phyloP scores from a whole-genome alignment of 2,888 invertebrate species.

The Erebia aethiops region DNA sequence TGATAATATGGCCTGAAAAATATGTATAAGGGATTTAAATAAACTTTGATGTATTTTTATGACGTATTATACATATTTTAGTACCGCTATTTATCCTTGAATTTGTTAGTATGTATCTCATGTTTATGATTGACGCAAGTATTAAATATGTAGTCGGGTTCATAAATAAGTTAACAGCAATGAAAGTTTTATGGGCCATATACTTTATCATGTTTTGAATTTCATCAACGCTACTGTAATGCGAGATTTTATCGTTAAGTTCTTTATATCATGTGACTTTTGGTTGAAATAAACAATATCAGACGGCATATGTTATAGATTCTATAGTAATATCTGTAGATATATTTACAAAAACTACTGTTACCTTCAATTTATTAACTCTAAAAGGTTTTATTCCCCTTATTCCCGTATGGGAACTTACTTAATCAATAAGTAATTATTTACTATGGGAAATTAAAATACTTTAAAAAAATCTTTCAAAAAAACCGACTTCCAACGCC shows the following conservation, averaged over 20 bases:
- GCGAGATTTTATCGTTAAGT: constrained; percentile 61
- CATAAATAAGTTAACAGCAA: constrained; percentile 80
- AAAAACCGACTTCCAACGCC: no score
- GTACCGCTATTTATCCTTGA: constrained; percentile 17
- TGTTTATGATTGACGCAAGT: constrained; percentile 55
- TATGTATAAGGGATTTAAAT: constrained; percentile 5
- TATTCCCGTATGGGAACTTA: no score
- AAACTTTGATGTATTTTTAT: constrained; percentile 14
- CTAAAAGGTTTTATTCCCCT: background rate
- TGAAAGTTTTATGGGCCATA: constrained; percentile 78
- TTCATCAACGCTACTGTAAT: constrained; percentile 70
- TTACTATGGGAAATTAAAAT: no score
- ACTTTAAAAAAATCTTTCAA: no score
- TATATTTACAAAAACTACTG: no score
- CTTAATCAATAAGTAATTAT: no score
- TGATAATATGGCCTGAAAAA: background rate
- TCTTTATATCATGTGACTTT: constrained; percentile 36
- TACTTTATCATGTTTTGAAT: constrained; percentile 79
- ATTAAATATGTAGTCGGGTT: constrained; percentile 73
- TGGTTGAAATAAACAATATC: constrained; percentile 22
- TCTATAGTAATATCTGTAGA: background rate
- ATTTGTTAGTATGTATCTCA: constrained; percentile 34
- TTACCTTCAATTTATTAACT: background rate
- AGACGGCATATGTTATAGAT: background rate
- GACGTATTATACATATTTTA: constrained; percentile 19